Percentiles rank a stretch among this genome's conserved stretches.
phyloP scores from a whole-genome alignment of 2,113 vertebrate species.

The Bubalus kerabau region DNA sequence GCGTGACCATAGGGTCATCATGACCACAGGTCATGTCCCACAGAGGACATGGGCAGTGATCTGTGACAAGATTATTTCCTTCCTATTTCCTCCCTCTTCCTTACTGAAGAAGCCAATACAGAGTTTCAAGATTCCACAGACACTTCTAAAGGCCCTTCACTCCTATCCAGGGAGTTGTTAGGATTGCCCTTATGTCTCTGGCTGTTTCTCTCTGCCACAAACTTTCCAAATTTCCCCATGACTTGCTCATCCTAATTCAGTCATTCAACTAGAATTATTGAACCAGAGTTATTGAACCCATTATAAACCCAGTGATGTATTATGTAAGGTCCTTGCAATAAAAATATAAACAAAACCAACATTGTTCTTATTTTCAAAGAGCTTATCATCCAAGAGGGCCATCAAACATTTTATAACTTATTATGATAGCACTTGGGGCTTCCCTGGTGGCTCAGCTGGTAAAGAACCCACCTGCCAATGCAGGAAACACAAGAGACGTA shows the following conservation, averaged over 20 bases:
- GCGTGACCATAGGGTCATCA: background rate
- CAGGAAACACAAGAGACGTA: background rate
- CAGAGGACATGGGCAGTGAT: fast-evolving
- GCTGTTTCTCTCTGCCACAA: background rate
- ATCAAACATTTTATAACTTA: background rate
- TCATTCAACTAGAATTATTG: background rate
- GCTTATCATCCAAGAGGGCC: background rate
- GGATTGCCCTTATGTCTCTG: background rate
- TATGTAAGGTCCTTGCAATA: background rate
- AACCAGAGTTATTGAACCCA: background rate
- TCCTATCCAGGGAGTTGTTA: fast-evolving
- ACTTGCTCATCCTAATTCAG: background rate
- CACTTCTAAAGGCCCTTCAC: background rate
- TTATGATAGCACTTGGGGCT: background rate
- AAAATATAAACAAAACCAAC: background rate
- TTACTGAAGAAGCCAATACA: background rate
- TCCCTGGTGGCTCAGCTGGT: background rate
- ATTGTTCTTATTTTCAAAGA: background rate
- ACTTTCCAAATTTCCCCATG: background rate
- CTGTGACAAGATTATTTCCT: background rate
- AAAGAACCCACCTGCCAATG: background rate
- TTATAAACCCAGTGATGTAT: background rate
- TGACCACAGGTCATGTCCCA: background rate
- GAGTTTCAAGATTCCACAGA: background rate
- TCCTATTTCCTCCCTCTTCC: background rate